These are phyloP conservation scores for Marasmarcha lunaedactyla DNA, from an alignment of 2,888 invertebrate species.

Conservation along the genomic window DNA sequence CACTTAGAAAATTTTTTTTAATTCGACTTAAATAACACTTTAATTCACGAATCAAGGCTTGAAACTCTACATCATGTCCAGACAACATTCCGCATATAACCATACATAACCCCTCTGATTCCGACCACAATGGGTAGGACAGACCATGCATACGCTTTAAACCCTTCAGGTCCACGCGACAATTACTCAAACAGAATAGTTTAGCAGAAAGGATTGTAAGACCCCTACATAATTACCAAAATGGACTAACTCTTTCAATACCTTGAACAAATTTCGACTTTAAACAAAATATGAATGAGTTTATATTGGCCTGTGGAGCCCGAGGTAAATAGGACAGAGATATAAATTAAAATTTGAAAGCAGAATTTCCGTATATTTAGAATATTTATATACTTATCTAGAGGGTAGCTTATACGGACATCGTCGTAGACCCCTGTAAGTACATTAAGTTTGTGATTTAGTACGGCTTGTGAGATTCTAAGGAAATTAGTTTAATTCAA, in stretches of 20 bases:
- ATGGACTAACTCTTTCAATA: neutral
- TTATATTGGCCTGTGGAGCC: neutral
- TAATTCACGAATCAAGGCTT: neutral
- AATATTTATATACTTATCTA: slow-evolving; percentile 65
- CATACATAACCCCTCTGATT: slow-evolving; percentile 16
- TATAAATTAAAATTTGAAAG: slow-evolving; percentile 14
- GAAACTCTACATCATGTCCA: slow-evolving; percentile 6
- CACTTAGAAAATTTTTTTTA: no score
- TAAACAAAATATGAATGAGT: slow-evolving; percentile 6
- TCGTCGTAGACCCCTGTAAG: no score
- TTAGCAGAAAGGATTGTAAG: slow-evolving; percentile 70
- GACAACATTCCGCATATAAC: slow-evolving; percentile 8
- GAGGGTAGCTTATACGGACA: slow-evolving; percentile 35
- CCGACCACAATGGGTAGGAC: slow-evolving; percentile 54
- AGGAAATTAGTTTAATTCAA: slow-evolving; percentile 56
- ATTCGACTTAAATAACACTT: no score
- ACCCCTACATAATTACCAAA: slow-evolving; percentile 23
- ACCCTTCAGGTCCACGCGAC: slow-evolving; percentile 69
- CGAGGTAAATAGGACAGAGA: slow-evolving; percentile 8
- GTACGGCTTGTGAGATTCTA: slow-evolving; percentile 50
- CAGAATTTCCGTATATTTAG: slow-evolving; percentile 61
- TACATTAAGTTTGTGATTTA: slow-evolving; percentile 64
- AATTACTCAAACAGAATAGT: slow-evolving; percentile 72
- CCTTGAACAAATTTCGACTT: slow-evolving; percentile 6
- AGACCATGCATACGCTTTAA: slow-evolving; percentile 60